A percentile compares a stretch with the other conserved stretches of the same genome.
Evolutionary conservation across 2,797 vertebrate genomes (phyloP).

Genomic region (Pangasius larnaudii): DNA sequence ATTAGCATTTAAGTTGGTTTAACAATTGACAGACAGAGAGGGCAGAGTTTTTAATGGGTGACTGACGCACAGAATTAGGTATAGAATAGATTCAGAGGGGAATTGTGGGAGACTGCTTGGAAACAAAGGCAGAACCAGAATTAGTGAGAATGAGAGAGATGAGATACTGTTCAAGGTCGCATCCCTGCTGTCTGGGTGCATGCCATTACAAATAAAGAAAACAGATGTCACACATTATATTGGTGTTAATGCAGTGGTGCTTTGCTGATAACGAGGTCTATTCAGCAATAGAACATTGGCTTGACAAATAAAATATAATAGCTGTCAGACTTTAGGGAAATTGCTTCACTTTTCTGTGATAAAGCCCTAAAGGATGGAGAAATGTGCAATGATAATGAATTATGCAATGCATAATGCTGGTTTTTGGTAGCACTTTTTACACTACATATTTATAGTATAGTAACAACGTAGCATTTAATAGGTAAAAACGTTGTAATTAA

Average conservation of each 20-base stretch:
- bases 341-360: conserved; percentile 9
- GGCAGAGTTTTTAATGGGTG: neutral
- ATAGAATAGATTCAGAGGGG: neutral
- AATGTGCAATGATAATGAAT: conserved; percentile 6
- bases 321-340: conserved; percentile 14
- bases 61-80: neutral
- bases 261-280: conserved; percentile 32
- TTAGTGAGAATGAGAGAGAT: conserved; percentile 62
- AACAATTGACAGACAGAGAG: neutral
- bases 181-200: conserved; percentile 15
- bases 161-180: conserved; percentile 62
- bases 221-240: conserved; percentile 8
- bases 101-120: conserved; percentile 49
- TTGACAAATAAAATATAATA: conserved; percentile 26
- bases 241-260: conserved; percentile 29
- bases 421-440: neutral
- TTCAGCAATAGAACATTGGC: conserved; percentile 21
- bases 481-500: neutral
- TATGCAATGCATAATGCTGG: neutral
- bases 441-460: neutral
- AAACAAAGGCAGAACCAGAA: neutral
- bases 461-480: neutral
- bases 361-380: neutral
- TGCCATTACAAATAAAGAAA: conserved; percentile 1
- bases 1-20: neutral